Evolutionary conservation across 2,888 invertebrate genomes (phyloP).

Genomic region (Athetis lepigone): DNA sequence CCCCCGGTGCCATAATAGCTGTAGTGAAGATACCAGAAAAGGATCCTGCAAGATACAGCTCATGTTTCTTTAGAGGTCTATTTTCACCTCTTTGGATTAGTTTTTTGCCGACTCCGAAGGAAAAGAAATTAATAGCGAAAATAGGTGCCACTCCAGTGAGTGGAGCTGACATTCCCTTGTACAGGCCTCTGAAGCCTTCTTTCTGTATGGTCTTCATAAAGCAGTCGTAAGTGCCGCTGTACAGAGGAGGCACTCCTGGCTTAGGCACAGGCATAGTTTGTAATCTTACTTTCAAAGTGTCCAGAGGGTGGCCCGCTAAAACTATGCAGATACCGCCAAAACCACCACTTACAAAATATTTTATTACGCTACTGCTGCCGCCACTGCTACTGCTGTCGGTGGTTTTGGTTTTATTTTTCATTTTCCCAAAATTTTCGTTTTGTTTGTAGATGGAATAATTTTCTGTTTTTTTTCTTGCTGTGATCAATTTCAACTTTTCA

Average conservation of each 20-base stretch:
- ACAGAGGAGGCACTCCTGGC: constrained; percentile 94
- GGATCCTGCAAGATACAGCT: constrained; percentile 98
- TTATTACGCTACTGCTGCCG: constrained; percentile 92
- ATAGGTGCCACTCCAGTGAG: constrained; percentile 99
- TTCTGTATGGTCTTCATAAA: constrained; percentile 96
- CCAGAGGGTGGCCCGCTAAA: constrained; percentile 98
- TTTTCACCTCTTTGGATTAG: constrained; percentile 89
- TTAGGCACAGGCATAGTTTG: constrained; percentile 98
- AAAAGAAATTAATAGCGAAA: constrained; percentile 99
- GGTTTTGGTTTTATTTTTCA: neutral
- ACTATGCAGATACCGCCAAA: constrained; percentile 99
- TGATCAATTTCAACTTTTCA: neutral
- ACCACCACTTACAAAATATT: constrained; percentile 99
- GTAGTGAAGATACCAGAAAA: constrained; percentile 99
- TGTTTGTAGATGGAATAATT: no score
- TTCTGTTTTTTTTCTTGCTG: neutral
- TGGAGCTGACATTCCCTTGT: constrained; percentile 98
- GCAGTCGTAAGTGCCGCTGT: constrained; percentile 98
- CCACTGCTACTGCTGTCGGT: neutral
- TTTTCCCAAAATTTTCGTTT: no score
- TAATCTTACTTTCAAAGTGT: constrained; percentile 98
- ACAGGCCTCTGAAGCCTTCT: constrained; percentile 96
- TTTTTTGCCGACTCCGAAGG: constrained; percentile 98
- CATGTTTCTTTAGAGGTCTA: constrained; percentile 92
- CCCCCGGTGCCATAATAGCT: constrained; percentile 99